These are phyloP conservation scores for Panopea generosa DNA, from an alignment of 2,888 invertebrate genomes.

Conservation along the genomic window DNA sequence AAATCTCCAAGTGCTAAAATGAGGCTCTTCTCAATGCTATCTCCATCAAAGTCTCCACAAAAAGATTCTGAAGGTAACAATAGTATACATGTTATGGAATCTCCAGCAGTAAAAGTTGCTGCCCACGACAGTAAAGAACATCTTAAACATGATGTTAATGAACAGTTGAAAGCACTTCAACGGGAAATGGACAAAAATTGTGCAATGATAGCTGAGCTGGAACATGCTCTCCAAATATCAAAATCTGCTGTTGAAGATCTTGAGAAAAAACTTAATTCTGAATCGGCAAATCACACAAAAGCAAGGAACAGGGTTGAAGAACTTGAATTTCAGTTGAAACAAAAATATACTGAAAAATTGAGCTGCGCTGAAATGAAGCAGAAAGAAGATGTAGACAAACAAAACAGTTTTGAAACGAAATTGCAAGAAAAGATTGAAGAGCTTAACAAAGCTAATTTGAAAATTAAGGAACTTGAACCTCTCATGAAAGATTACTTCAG, in stretches of 20 bases:
- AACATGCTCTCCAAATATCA: conserved; percentile 63
- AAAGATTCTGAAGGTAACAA: background rate
- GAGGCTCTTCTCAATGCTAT: conserved; percentile 44
- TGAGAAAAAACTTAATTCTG: conserved; percentile 53
- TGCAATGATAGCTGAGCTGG: conserved; percentile 60
- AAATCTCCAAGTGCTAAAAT: conserved; percentile 47
- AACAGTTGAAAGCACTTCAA: conserved; percentile 65
- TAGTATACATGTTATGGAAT: background rate
- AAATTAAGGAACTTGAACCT: conserved; percentile 87
- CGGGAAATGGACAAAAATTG: conserved; percentile 66
- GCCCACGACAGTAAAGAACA: conserved; percentile 6
- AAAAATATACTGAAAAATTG: background rate
- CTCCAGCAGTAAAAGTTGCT: conserved; percentile 29
- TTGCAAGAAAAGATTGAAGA: conserved; percentile 31
- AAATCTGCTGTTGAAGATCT: conserved; percentile 59
- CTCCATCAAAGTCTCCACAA: conserved; percentile 15
- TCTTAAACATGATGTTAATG: conserved; percentile 53
- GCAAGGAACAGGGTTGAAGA: conserved; percentile 49
- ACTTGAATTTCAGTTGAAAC: conserved; percentile 23
- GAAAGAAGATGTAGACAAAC: conserved; percentile 12
- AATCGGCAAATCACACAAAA: conserved; percentile 27
- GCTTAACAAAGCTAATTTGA: conserved; percentile 86
- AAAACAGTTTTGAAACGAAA: conserved; percentile 9
- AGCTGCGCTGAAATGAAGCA: conserved; percentile 11
- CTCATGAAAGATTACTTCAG: conserved; percentile 64